These are phyloP conservation scores for Megalops atlanticus DNA, from an alignment of 2,113 vertebrate genomes.

Conservation along the genomic window DNA sequence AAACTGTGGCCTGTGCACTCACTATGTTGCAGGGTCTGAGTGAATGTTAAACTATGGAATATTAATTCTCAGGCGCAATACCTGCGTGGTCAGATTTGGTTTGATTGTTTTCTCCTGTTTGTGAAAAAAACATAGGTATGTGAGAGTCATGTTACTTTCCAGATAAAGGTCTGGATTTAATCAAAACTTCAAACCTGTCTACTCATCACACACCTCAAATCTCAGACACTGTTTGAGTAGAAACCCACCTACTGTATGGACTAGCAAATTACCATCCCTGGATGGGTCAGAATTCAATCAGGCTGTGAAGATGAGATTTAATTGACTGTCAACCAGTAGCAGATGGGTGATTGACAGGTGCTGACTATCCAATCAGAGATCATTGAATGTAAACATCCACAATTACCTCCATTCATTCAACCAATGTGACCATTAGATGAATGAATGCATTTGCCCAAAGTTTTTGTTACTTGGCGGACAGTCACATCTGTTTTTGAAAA, in stretches of 20 bases:
- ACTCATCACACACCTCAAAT: neutral
- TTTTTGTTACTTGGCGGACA: too few relatives aligned
- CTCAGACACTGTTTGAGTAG: neutral
- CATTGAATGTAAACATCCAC: neutral
- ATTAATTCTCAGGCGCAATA: conserved; percentile 6
- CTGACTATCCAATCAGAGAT: neutral
- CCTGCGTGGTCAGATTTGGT: neutral
- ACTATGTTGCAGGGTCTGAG: neutral
- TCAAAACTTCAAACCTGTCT: neutral
- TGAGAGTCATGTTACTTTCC: neutral
- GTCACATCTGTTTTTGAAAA: too few relatives aligned
- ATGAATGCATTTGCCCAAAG: too few relatives aligned
- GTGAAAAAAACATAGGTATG: neutral
- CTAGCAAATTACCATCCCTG: neutral
- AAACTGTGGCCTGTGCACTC: conserved; percentile 9
- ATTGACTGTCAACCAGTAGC: neutral
- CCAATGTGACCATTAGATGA: neutral
- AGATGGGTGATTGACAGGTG: neutral
- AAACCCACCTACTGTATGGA: neutral
- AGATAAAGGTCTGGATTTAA: neutral
- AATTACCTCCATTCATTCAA: neutral
- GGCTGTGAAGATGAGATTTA: neutral
- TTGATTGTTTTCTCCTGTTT: conserved; percentile 6
- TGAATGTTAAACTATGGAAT: conserved; percentile 19
- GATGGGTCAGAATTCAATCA: neutral